phyloP scores from a whole-genome alignment of 2,113 vertebrate species.

The Dasyprocta punctata region DNA sequence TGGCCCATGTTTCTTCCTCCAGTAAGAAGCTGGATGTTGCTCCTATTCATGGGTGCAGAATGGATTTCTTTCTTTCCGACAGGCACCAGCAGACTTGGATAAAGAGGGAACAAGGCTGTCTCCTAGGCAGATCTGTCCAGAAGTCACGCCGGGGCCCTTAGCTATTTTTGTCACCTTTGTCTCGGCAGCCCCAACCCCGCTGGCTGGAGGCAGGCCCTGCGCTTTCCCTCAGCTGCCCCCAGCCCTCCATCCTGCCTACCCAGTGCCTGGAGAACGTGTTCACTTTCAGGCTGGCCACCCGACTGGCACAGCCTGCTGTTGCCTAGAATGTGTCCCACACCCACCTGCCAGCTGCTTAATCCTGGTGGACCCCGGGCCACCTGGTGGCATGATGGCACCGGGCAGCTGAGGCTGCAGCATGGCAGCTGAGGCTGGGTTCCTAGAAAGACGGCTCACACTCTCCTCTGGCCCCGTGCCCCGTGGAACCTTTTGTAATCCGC shows the following conservation, averaged over 20 bases:
- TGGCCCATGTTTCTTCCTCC: neutral
- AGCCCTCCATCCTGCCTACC: no score
- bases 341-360: neutral
- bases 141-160: neutral
- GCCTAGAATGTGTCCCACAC: neutral
- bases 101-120: neutral
- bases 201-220: neutral
- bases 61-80: neutral
- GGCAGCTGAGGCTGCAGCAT: neutral
- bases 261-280: neutral
- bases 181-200: no score
- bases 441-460: no score
- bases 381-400: neutral
- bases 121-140: rapidly evolving
- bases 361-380: neutral
- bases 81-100: neutral
- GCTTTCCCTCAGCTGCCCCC: neutral
- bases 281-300: neutral
- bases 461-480: rapidly evolving
- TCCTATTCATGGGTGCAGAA: neutral
- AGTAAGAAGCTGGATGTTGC: neutral
- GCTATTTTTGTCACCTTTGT: neutral
- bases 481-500: neutral
- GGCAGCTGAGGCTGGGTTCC: neutral
- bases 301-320: neutral